These are phyloP conservation scores for Oryzias javanicus DNA, from an alignment of 2,113 vertebrate species.

Conservation along the genomic window DNA sequence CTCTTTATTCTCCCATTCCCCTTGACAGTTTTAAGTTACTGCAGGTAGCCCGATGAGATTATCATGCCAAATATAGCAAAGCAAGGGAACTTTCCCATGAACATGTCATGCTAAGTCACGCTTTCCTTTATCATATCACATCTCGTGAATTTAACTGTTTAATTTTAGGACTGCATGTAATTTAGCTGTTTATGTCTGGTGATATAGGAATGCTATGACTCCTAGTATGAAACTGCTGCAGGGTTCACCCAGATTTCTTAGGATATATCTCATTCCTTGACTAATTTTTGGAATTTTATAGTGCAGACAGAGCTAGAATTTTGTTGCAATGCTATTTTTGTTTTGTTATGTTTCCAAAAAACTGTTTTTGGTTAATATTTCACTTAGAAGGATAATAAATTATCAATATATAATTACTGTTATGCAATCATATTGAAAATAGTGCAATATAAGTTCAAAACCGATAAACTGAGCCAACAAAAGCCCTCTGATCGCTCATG, in stretches of 20 bases:
- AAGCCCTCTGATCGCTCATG: too few species aligned
- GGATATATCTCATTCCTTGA: constrained; percentile 24
- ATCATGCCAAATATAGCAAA: constrained; percentile 32
- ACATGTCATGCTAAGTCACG: constrained; percentile 12
- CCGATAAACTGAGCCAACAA: too few species aligned
- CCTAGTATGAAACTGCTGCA: neutral
- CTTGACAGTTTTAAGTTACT: constrained; percentile 52
- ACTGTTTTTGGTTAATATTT: too few species aligned
- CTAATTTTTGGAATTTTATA: neutral
- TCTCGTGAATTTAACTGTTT: constrained; percentile 31
- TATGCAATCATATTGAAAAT: too few species aligned
- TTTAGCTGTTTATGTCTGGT: constrained; percentile 30
- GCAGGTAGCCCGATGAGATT: constrained; percentile 23
- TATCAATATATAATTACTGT: too few species aligned
- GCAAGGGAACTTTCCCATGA: constrained; percentile 44
- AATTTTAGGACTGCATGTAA: constrained; percentile 42
- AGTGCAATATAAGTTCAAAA: too few species aligned
- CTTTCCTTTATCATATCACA: constrained; percentile 13
- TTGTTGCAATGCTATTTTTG: too few species aligned
- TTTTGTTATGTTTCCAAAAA: too few species aligned
- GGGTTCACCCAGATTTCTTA: constrained; percentile 28
- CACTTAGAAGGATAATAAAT: too few species aligned
- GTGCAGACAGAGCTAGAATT: too few species aligned
- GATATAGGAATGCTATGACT: constrained; percentile 10
- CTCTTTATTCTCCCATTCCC: constrained; percentile 16